Evolutionary conservation across 2,797 vertebrate species (phyloP).

Genomic region (Neosalanx taihuensis): DNA sequence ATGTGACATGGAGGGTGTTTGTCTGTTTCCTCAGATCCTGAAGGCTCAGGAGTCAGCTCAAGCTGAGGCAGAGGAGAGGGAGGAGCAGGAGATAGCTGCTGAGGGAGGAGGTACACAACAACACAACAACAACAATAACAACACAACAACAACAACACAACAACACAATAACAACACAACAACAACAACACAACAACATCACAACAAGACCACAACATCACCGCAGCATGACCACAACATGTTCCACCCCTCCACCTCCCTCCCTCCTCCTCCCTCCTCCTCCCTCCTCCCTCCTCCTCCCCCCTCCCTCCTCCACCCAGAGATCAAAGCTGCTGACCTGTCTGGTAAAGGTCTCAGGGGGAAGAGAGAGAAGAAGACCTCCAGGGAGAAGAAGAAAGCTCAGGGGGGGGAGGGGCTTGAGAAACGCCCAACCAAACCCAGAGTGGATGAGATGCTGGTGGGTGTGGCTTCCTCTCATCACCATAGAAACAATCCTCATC

Average conservation of each 20-base stretch:
- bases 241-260: background rate
- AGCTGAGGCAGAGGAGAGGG: slow-evolving; percentile 88
- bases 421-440: slow-evolving; percentile 78
- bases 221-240: background rate
- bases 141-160: no score
- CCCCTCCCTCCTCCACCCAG: slow-evolving; percentile 54
- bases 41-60: slow-evolving; percentile 86
- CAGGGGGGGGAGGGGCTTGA: slow-evolving; percentile 69
- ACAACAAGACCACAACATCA: background rate
- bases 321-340: slow-evolving; percentile 79
- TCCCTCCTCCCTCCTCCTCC: slow-evolving; percentile 9
- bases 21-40: slow-evolving; percentile 73
- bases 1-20: background rate
- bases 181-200: background rate
- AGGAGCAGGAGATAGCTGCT: slow-evolving; percentile 85
- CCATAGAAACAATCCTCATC: background rate
- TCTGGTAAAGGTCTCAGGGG: slow-evolving; percentile 82
- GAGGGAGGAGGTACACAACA: slow-evolving; percentile 67
- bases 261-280: background rate
- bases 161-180: no score
- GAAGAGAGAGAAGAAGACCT: slow-evolving; percentile 78
- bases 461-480: slow-evolving; percentile 29
- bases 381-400: slow-evolving; percentile 81
- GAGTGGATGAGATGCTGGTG: slow-evolving; percentile 90
- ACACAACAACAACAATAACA: background rate